These are phyloP conservation scores for Dicerorhinus sumatrensis DNA, from an alignment of 2,113 vertebrate species.

Conservation along the genomic window DNA sequence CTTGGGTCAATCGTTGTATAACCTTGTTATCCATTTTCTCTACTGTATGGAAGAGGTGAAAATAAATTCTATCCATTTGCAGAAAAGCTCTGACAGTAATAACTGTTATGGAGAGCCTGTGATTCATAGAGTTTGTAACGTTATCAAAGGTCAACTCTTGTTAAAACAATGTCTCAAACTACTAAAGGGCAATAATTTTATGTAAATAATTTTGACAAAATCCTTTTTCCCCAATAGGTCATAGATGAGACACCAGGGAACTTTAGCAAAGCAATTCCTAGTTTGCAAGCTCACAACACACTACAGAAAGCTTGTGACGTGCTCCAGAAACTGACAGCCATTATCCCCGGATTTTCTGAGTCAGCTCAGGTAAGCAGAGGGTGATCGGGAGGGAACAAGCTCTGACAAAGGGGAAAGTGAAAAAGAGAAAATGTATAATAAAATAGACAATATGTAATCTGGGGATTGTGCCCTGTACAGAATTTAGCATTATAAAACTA, in stretches of 20 bases:
- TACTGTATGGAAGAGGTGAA: neutral
- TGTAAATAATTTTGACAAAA: neutral
- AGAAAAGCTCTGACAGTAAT: slow-evolving; percentile 1
- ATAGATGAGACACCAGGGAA: neutral
- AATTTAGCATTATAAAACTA: neutral
- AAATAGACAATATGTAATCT: neutral
- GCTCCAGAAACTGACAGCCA: slow-evolving; percentile 40
- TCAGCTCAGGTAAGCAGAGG: slow-evolving; percentile 67
- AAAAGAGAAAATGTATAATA: neutral
- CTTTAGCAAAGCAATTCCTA: neutral
- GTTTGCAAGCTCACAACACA: neutral
- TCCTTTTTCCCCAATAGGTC: slow-evolving; percentile 55
- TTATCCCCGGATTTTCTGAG: neutral
- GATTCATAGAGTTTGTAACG: neutral
- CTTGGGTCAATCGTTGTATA: neutral
- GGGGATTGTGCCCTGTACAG: neutral
- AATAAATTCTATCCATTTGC: neutral
- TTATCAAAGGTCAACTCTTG: neutral
- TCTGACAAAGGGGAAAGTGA: neutral
- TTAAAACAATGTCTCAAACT: neutral
- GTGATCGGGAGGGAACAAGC: neutral
- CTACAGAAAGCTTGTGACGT: slow-evolving; percentile 52
- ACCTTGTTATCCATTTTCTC: neutral
- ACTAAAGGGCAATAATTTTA: neutral
- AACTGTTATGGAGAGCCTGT: neutral